Base-by-base conservation (phyloP, 2,888 invertebrate genomes). In the Orthosia gracilis region DNA sequence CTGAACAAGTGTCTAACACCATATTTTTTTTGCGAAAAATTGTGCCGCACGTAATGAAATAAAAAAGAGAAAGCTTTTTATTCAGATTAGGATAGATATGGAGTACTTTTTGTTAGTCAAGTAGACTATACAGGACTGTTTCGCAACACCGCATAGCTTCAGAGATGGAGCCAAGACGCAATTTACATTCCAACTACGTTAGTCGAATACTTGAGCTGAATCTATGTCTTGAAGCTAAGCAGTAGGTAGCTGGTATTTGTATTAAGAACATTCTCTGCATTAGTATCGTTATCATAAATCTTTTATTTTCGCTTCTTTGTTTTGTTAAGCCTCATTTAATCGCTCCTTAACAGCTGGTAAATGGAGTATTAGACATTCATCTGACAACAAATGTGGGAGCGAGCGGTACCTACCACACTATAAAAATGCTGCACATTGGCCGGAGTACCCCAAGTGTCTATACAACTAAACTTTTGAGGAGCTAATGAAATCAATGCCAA, bases 101-200 rank as follows among this genome's bases (percentile, higher is more conserved):
- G 67, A 73, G 57, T 47, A 67, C 55, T 66, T 80, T 78, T 79
- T 71, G 71, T 59, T 67, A 69, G 73, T 72, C 65, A 63, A 69
- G 69, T 69, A 69, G 40, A 58, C 68, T 63, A 40, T 13, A 26
- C 40, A 66, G 52, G 23, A 54, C 26, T 59, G 52, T 73, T 65
- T 73, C 62, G 62, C 64, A 47, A 65, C 52, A 57, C 50, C 26
- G 40, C 68, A 79, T 73, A 69, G 62, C 80, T 69, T 21, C 5
- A 17, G 55, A 78, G 63, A 70, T 54, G 17, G 66, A 79, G 31
- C 63, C 55, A 55, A 59, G 63, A 79, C 69, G 63, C 73, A 73
- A 81, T 83, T 81, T 81, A 83, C 84, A 81, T 81, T 84, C 80
- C 84, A 23, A 63, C 66, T 73, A 61, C 69, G 80, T 67, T 73